Conservation (phyloP, 2,888 invertebrate genomes). For the Sepiola atlantica region DNA sequence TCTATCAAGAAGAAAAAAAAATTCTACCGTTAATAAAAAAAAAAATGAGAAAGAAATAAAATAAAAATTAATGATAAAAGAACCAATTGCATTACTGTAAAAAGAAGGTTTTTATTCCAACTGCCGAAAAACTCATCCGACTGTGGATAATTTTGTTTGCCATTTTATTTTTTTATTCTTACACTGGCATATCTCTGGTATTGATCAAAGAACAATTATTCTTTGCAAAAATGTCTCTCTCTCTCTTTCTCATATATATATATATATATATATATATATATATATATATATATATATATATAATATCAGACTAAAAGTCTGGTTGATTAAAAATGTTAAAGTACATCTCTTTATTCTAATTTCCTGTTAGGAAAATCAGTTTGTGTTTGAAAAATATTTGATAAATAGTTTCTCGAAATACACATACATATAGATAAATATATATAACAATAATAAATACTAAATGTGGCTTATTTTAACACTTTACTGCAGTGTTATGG, state of each 20-base stretch:
- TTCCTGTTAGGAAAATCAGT: not conserved
- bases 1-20: constrained; percentile 10
- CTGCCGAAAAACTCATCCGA: not conserved
- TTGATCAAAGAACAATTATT: not conserved
- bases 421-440: not conserved
- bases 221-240: not conserved
- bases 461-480: no score
- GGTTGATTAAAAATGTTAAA: not conserved
- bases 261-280: no score
- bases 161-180: not conserved
- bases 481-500: no score
- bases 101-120: not conserved
- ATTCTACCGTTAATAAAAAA: not conserved
- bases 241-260: no score
- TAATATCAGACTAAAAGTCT: not conserved
- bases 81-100: not conserved
- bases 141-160: not conserved
- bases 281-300: no score
- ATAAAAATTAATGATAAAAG: not conserved
- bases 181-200: not conserved
- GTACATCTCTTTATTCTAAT: not conserved
- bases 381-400: not conserved
- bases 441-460: not conserved
- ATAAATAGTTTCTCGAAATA: not conserved
- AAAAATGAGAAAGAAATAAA: no score